Conservation (phyloP, 2,113 vertebrate species). For the Penelope pileata region DNA sequence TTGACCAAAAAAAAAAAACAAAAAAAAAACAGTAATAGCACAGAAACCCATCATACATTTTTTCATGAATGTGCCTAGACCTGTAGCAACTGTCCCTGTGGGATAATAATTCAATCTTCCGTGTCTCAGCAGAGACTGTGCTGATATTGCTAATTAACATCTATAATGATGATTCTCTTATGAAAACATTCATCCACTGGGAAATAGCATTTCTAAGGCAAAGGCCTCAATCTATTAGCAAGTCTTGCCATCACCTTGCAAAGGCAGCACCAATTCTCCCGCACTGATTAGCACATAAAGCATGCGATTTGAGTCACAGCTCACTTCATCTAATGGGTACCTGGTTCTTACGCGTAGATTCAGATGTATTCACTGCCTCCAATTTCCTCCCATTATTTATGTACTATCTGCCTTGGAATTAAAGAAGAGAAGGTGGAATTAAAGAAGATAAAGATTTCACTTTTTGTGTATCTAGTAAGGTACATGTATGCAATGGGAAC, state of each 20-base stretch:
- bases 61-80: neutral
- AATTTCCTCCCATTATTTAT: neutral
- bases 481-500: neutral
- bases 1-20: neutral
- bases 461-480: neutral
- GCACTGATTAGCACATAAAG: neutral
- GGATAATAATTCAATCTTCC: slow-evolving; percentile 1
- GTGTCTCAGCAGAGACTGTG: neutral
- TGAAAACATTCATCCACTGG: neutral
- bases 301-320: neutral
- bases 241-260: neutral
- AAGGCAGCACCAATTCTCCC: neutral
- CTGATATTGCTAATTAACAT: slow-evolving; percentile 35
- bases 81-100: neutral
- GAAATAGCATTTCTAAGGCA: slow-evolving; percentile 15
- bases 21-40: too few relatives aligned
- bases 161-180: neutral
- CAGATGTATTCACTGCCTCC: neutral
- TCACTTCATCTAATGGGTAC: neutral
- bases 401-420: neutral
- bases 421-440: neutral
- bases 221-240: neutral
- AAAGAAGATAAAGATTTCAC: neutral
- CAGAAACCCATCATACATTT: neutral
- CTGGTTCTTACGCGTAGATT: neutral